These are phyloP conservation scores for Nasua narica DNA, from an alignment of 2,797 vertebrate species.

Conservation along the genomic window DNA sequence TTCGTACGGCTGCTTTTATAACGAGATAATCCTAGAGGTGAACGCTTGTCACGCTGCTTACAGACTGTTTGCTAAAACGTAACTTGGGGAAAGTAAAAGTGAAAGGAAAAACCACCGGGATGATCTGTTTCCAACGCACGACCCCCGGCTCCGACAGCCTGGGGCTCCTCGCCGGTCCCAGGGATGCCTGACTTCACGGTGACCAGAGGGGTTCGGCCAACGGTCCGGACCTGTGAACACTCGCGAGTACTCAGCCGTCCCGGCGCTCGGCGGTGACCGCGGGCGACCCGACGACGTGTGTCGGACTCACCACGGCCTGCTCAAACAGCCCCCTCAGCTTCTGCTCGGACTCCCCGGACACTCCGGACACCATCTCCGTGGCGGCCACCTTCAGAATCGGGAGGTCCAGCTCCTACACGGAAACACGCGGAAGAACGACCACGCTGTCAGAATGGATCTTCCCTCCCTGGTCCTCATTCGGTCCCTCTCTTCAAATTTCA, in stretches of 20 bases:
- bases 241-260: background rate
- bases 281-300: background rate
- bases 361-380: constrained; percentile 95
- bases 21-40: background rate
- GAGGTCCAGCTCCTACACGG: constrained; percentile 90
- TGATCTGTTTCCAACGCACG: background rate
- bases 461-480: background rate
- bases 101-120: background rate
- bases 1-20: background rate
- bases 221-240: background rate
- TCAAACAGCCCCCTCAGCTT: constrained; percentile 95
- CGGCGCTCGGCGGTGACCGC: accelerated
- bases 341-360: constrained; percentile 97
- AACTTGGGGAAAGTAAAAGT: background rate
- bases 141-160: background rate
- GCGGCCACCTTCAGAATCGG: constrained; percentile 95
- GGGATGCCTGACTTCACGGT: background rate
- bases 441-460: background rate
- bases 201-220: background rate
- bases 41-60: background rate
- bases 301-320: constrained; percentile 89
- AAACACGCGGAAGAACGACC: background rate
- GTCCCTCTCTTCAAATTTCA: background rate
- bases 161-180: background rate
- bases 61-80: background rate